Conservation (phyloP, 2,888 invertebrate genomes). For the Scotopteryx bipunctaria region DNA sequence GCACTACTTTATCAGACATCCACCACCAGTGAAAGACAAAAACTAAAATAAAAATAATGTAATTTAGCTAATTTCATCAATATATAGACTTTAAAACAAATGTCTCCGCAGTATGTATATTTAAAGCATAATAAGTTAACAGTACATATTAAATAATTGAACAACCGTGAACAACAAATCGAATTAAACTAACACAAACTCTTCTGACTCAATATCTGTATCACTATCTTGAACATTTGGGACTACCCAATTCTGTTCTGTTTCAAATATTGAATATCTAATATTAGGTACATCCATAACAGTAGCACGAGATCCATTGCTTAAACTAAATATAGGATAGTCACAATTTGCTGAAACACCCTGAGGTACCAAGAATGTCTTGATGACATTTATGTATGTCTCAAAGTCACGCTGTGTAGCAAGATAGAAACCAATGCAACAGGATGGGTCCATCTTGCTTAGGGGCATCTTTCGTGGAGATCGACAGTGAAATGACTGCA, state of each 20-base stretch:
- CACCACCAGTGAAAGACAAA: conserved; percentile 72
- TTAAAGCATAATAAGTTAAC: conserved; percentile 39
- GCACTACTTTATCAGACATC: conserved; percentile 77
- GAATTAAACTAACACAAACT: conserved; percentile 86
- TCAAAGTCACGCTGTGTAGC: conserved; percentile 89
- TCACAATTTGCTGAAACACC: conserved; percentile 80
- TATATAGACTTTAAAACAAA: conserved; percentile 19
- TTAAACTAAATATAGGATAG: conserved; percentile 93
- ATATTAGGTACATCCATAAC: conserved; percentile 81
- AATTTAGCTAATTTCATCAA: conserved; percentile 16
- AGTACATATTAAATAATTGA: conserved; percentile 23
- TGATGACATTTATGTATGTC: conserved; percentile 87
- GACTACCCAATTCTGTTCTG: conserved; percentile 78
- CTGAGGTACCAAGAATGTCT: conserved; percentile 80
- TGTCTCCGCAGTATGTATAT: conserved; percentile 20
- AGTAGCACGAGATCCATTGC: conserved; percentile 87
- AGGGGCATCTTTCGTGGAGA: conserved; percentile 93
- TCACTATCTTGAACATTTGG: conserved; percentile 81
- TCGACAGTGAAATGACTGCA: conserved; percentile 92
- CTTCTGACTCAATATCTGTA: conserved; percentile 88
- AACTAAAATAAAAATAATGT: conserved; percentile 47
- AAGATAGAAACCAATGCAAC: conserved; percentile 95
- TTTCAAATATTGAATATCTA: conserved; percentile 80
- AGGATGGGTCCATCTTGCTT: conserved; percentile 95
- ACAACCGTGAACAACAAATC: conserved; percentile 27